Conservation (phyloP, 2,888 invertebrate species). For the Polyommatus icarus region DNA sequence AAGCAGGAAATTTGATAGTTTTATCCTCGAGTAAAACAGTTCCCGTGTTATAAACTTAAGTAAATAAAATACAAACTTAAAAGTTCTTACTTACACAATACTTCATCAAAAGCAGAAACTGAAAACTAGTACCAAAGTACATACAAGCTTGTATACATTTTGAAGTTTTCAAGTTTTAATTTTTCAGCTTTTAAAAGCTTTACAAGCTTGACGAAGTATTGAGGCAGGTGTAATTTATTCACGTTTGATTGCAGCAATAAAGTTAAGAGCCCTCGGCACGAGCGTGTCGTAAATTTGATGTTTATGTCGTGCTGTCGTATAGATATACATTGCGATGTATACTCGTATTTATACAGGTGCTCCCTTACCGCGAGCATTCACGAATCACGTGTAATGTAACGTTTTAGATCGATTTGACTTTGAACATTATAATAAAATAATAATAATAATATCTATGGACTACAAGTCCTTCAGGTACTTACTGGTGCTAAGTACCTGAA, state of each 20-base stretch:
- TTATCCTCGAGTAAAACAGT: too few species aligned
- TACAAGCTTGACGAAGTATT: background rate
- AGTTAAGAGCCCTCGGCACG: background rate
- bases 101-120: background rate
- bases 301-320: background rate
- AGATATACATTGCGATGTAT: background rate
- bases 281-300: slow-evolving; percentile 1
- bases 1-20: too few species aligned
- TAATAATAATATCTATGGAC: too few species aligned
- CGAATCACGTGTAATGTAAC: too few species aligned
- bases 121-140: background rate
- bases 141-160: background rate
- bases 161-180: background rate
- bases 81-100: background rate
- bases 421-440: too few species aligned
- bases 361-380: too few species aligned
- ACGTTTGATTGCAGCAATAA: slow-evolving; percentile 1
- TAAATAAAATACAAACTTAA: background rate
- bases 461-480: too few species aligned
- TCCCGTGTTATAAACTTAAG: background rate
- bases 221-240: slow-evolving; percentile 5
- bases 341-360: background rate
- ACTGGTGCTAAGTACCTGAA: too few species aligned
- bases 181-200: background rate
- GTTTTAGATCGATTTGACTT: too few species aligned